Evolutionary conservation across 2,888 invertebrate species (phyloP).

Genomic region (Chrysopilus asiliformis): DNA sequence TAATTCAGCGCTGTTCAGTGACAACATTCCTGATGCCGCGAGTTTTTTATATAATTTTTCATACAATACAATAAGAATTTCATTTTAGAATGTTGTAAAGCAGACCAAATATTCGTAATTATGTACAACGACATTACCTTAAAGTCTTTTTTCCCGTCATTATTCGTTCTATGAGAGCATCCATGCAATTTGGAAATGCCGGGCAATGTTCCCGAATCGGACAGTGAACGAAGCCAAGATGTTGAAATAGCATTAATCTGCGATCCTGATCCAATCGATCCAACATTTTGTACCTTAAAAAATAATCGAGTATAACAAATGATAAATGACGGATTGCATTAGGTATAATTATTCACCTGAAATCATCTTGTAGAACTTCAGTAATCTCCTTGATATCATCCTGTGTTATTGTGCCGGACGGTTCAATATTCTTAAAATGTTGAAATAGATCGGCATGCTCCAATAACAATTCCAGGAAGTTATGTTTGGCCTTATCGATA

Average conservation of each 20-base stretch:
- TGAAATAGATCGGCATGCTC: slow-evolving; percentile 90
- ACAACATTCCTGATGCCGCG: too few relatives aligned
- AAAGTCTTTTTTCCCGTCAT: slow-evolving; percentile 46
- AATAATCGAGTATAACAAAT: slow-evolving; percentile 3
- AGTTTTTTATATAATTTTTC: too few relatives aligned
- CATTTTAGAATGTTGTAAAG: too few relatives aligned
- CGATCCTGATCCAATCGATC: slow-evolving; percentile 90
- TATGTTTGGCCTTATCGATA: slow-evolving; percentile 76
- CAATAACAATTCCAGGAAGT: slow-evolving; percentile 81
- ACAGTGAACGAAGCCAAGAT: slow-evolving; percentile 89
- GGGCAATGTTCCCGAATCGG: slow-evolving; percentile 92
- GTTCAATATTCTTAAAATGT: slow-evolving; percentile 81
- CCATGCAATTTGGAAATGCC: slow-evolving; percentile 71
- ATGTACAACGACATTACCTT: too few relatives aligned
- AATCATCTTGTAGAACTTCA: slow-evolving; percentile 81
- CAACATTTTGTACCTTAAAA: slow-evolving; percentile 72
- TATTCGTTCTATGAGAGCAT: slow-evolving; percentile 58
- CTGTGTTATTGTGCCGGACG: slow-evolving; percentile 81
- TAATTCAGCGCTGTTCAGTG: too few relatives aligned
- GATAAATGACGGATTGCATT: not conserved
- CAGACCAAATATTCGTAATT: too few relatives aligned
- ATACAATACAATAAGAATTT: too few relatives aligned
- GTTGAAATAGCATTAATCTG: slow-evolving; percentile 87
- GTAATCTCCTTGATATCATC: slow-evolving; percentile 90
- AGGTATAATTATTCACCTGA: slow-evolving; percentile 44